Conservation (phyloP, 2,113 vertebrate genomes). For the Scomber japonicus region DNA sequence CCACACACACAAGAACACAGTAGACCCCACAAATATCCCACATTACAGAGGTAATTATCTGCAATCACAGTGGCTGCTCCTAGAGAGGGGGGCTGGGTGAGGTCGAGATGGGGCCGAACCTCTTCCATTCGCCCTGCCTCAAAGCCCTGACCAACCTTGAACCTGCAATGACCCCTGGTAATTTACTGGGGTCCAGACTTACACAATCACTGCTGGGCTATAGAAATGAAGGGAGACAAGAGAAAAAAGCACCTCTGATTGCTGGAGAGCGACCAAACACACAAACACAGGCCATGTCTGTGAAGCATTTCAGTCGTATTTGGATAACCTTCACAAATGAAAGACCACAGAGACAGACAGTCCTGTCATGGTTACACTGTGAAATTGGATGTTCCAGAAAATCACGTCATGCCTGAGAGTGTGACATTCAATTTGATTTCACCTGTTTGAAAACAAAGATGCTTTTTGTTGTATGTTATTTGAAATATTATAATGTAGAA, state of each 20-base stretch:
- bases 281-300: conserved; percentile 11
- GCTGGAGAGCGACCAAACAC: conserved; percentile 23
- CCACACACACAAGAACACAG: background rate
- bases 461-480: conserved; percentile 10
- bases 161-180: conserved; percentile 9
- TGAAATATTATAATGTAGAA: background rate
- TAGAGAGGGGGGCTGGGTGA: conserved; percentile 20
- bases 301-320: conserved; percentile 31
- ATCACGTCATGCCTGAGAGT: conserved; percentile 30
- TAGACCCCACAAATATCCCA: background rate
- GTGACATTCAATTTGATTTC: conserved; percentile 49
- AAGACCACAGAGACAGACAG: conserved; percentile 21
- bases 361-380: conserved; percentile 45
- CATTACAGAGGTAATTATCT: conserved; percentile 51
- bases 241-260: conserved; percentile 11
- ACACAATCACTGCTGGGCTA: conserved; percentile 5
- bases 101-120: conserved; percentile 7
- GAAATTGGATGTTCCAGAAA: conserved; percentile 64
- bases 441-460: conserved; percentile 43
- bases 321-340: conserved; percentile 63
- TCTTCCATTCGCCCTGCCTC: conserved; percentile 12
- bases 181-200: conserved; percentile 17
- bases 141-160: conserved; percentile 43
- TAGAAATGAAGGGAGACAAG: conserved; percentile 32
- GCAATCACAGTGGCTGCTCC: conserved; percentile 43